These are phyloP conservation scores for Silurus meridionalis DNA, from an alignment of 2,113 vertebrate species.

Conservation along the genomic window DNA sequence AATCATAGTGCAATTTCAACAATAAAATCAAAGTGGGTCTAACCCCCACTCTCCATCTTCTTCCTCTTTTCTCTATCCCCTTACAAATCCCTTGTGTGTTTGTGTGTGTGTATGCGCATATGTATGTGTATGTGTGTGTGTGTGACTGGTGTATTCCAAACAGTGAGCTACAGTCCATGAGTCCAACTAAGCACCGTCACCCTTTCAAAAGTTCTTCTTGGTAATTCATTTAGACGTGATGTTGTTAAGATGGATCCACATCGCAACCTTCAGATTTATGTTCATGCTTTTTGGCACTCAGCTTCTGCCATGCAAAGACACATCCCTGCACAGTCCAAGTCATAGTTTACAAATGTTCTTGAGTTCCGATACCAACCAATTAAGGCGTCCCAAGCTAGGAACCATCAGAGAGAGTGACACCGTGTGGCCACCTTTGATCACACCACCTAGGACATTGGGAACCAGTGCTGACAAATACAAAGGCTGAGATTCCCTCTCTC, in stretches of 20 bases:
- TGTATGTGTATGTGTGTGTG: constrained; percentile 14
- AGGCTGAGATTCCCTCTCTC: constrained; percentile 20
- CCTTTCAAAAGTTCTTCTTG: background rate
- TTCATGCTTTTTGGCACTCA: constrained; percentile 3
- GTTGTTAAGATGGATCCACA: constrained; percentile 3
- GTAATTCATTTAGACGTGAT: constrained; percentile 6
- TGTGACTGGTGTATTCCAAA: constrained; percentile 27
- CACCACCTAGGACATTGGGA: constrained; percentile 15
- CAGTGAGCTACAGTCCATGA: constrained; percentile 30
- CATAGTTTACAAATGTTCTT: background rate
- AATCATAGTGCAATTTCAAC: constrained; percentile 50
- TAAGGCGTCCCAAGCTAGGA: background rate
- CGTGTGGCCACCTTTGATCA: constrained; percentile 56
- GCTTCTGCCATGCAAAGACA: background rate
- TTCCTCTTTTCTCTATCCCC: constrained; percentile 41
- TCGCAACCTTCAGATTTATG: background rate
- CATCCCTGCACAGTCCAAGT: background rate
- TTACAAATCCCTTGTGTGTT: constrained; percentile 19
- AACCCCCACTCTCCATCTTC: constrained; percentile 15
- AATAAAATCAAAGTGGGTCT: constrained; percentile 42
- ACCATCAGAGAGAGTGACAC: constrained; percentile 50
- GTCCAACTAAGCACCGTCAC: constrained; percentile 8
- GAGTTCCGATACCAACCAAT: background rate
- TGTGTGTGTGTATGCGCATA: background rate
- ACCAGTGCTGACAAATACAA: constrained; percentile 43